Conservation (phyloP, 23 tunicate species). For the Corella eumyota region DNA sequence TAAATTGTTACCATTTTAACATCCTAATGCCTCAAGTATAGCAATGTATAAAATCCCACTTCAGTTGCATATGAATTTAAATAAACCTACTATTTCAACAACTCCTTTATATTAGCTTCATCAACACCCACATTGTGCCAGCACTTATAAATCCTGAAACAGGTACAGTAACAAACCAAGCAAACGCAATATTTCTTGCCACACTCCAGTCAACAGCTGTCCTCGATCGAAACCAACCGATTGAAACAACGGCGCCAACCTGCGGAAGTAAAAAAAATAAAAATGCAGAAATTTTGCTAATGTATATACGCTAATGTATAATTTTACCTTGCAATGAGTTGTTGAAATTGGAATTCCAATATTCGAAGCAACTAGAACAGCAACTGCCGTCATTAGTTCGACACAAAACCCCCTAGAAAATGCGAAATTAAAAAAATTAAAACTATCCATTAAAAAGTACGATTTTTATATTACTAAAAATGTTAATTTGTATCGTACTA, state of each 20-base stretch:
- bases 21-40: too few species aligned
- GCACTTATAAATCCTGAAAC: slow-evolving; percentile 72
- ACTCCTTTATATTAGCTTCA: slow-evolving; percentile 17
- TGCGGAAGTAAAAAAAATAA: slow-evolving; percentile 2
- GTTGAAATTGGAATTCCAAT: slow-evolving; percentile 74
- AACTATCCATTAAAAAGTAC: neutral
- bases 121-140: slow-evolving; percentile 34
- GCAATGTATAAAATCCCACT: too few species aligned
- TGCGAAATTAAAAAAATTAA: neutral
- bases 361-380: slow-evolving; percentile 64
- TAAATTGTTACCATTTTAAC: too few species aligned
- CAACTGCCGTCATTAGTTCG: slow-evolving; percentile 69
- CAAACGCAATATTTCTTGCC: slow-evolving; percentile 78
- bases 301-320: too few species aligned
- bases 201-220: slow-evolving; percentile 85
- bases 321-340: slow-evolving; percentile 82
- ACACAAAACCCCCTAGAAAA: slow-evolving; percentile 74
- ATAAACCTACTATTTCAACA: too few species aligned
- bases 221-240: slow-evolving; percentile 71
- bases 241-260: slow-evolving; percentile 94
- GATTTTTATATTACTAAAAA: neutral
- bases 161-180: slow-evolving; percentile 94
- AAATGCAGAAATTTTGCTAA: too few species aligned
- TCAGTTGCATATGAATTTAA: too few species aligned
- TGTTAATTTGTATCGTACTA: neutral